These are phyloP conservation scores for Enoplosus armatus DNA, from an alignment of 2,797 vertebrate genomes.

Conservation along the genomic window DNA sequence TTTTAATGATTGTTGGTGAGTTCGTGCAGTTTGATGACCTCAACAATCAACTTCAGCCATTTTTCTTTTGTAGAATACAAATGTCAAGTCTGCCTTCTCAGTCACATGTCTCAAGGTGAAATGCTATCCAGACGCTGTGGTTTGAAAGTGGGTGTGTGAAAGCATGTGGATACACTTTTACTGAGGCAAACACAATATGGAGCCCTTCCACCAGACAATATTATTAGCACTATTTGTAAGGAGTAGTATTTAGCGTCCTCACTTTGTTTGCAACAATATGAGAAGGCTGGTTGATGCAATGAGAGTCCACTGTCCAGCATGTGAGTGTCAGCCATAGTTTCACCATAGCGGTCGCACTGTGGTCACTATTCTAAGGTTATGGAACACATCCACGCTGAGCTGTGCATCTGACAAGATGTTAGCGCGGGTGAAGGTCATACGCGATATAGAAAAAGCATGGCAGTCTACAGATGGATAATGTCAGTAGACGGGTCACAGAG, in stretches of 20 bases:
- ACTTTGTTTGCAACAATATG: not conserved
- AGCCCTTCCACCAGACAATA: not conserved
- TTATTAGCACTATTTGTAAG: not conserved
- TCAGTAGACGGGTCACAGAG: slow-evolving; percentile 47
- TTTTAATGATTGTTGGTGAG: slow-evolving; percentile 1
- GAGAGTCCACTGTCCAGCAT: not conserved
- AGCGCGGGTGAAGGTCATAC: slow-evolving; percentile 60
- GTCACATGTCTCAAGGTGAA: not conserved
- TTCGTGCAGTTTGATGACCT: slow-evolving; percentile 10
- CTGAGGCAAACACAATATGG: not conserved
- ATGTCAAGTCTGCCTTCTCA: not conserved
- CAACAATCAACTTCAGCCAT: not conserved
- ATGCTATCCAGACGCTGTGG: not conserved
- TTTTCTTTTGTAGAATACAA: not conserved
- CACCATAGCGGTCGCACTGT: slow-evolving; percentile 7
- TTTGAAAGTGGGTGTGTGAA: not conserved
- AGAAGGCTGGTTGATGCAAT: not conserved
- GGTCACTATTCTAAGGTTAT: slow-evolving; percentile 59
- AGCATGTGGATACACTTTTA: not conserved
- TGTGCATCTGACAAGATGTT: slow-evolving; percentile 53
- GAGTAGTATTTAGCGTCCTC: not conserved
- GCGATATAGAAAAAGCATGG: slow-evolving; percentile 43
- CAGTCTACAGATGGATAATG: slow-evolving; percentile 61
- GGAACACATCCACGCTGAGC: slow-evolving; percentile 34
- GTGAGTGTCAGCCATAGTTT: not conserved